Evolutionary conservation across 2,888 invertebrate genomes (phyloP).

Genomic region (Ormyrus rosae): DNA sequence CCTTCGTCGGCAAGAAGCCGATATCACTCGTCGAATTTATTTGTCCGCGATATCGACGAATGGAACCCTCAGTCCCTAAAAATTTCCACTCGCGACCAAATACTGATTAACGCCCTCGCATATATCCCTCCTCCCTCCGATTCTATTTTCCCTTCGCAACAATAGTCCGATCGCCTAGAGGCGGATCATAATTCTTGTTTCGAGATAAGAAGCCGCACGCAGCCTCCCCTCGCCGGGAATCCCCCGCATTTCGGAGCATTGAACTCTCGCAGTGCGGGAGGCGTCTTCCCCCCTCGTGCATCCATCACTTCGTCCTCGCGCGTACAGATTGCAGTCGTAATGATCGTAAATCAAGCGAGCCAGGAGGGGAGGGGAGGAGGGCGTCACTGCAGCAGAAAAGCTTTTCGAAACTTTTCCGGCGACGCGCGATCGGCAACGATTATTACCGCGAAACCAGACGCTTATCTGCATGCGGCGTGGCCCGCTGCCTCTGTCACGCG

Average conservation of each 20-base stretch:
- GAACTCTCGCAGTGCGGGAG: not conserved
- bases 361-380: no score
- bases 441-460: not conserved
- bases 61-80: no score
- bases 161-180: not conserved
- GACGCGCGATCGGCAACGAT: not conserved
- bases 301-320: no score
- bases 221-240: not conserved
- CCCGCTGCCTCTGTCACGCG: slow-evolving; percentile 24
- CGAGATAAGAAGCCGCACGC: slow-evolving; percentile 16
- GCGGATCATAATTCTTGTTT: slow-evolving; percentile 23
- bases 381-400: no score
- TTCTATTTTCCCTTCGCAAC: no score
- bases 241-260: not conserved
- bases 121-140: no score
- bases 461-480: not conserved
- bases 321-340: slow-evolving; percentile 1
- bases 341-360: slow-evolving; percentile 43
- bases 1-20: no score
- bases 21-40: no score
- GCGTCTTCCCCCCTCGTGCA: slow-evolving; percentile 2
- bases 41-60: no score
- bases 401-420: not conserved
- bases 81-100: not conserved
- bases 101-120: not conserved